These are phyloP conservation scores for Thyatira batis DNA, from an alignment of 2,888 invertebrate genomes.

Conservation along the genomic window DNA sequence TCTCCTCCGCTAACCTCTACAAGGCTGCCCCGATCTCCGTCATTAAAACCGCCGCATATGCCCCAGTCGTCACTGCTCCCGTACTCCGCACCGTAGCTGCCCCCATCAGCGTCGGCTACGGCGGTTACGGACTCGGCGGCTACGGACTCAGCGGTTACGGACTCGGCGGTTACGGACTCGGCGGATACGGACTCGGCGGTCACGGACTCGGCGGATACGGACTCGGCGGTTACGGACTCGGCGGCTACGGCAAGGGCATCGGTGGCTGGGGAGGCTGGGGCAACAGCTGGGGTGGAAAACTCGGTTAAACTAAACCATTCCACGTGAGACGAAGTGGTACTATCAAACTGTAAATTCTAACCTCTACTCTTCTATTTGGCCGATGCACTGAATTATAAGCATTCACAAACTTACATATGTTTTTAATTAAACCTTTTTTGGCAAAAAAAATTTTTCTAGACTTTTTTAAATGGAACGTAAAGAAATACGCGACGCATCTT, in stretches of 20 bases:
- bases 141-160: conserved; percentile 27
- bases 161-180: conserved; percentile 22
- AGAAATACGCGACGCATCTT: too few relatives aligned
- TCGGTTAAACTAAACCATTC: background rate
- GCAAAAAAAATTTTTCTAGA: too few relatives aligned
- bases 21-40: conserved; percentile 67
- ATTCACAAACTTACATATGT: conserved; percentile 13
- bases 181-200: conserved; percentile 27
- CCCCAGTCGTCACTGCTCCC: conserved; percentile 51
- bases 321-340: conserved; percentile 28
- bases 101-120: conserved; percentile 26
- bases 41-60: conserved; percentile 44
- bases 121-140: conserved; percentile 24
- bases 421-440: too few relatives aligned
- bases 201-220: conserved; percentile 28
- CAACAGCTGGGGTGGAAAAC: conserved; percentile 4
- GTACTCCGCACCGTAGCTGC: conserved; percentile 36
- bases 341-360: conserved; percentile 17
- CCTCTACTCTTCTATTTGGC: conserved; percentile 24
- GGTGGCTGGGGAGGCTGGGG: conserved; percentile 23
- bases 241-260: conserved; percentile 16
- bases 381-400: conserved; percentile 29
- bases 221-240: conserved; percentile 15
- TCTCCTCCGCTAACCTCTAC: conserved; percentile 60
- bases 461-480: too few relatives aligned